Evolutionary conservation across 2,888 invertebrate species (phyloP).

Genomic region (Rotaria macrura): DNA sequence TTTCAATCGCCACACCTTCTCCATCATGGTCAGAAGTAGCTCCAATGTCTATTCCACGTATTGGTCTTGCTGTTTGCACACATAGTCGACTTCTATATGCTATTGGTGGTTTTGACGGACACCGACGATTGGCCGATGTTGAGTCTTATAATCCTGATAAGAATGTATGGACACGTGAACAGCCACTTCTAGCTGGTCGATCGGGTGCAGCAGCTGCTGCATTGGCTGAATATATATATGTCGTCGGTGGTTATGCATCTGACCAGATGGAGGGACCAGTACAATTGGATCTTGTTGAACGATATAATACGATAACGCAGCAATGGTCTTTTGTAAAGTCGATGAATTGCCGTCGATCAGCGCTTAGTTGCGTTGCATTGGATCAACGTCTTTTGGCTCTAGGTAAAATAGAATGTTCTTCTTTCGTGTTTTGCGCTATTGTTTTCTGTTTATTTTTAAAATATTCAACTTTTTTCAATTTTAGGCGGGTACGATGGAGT

Average conservation of each 20-base stretch:
- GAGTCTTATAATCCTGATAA: slow-evolving; percentile 89
- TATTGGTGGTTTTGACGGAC: slow-evolving; percentile 78
- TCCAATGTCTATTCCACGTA: slow-evolving; percentile 53
- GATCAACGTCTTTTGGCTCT: slow-evolving; percentile 78
- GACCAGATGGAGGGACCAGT: slow-evolving; percentile 59
- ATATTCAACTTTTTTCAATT: slow-evolving; percentile 36
- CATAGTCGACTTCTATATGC: slow-evolving; percentile 61
- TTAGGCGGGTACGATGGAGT: slow-evolving; percentile 78
- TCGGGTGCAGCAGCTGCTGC: slow-evolving; percentile 79
- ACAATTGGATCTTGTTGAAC: slow-evolving; percentile 72
- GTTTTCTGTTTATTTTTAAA: not conserved
- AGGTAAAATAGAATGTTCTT: too few relatives aligned
- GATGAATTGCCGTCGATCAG: slow-evolving; percentile 71
- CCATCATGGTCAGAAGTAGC: slow-evolving; percentile 69
- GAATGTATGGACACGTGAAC: slow-evolving; percentile 71
- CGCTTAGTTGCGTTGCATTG: slow-evolving; percentile 72
- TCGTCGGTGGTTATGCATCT: slow-evolving; percentile 71
- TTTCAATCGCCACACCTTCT: slow-evolving; percentile 71
- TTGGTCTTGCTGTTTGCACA: slow-evolving; percentile 62
- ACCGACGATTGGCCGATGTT: slow-evolving; percentile 63
- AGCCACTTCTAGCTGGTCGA: slow-evolving; percentile 65
- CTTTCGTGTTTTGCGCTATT: too few relatives aligned
- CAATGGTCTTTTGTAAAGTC: slow-evolving; percentile 67
- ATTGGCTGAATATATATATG: slow-evolving; percentile 73
- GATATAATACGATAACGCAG: slow-evolving; percentile 71